Evolutionary conservation across 2,888 invertebrate genomes (phyloP).

Genomic region (Rotaria macrura): DNA sequence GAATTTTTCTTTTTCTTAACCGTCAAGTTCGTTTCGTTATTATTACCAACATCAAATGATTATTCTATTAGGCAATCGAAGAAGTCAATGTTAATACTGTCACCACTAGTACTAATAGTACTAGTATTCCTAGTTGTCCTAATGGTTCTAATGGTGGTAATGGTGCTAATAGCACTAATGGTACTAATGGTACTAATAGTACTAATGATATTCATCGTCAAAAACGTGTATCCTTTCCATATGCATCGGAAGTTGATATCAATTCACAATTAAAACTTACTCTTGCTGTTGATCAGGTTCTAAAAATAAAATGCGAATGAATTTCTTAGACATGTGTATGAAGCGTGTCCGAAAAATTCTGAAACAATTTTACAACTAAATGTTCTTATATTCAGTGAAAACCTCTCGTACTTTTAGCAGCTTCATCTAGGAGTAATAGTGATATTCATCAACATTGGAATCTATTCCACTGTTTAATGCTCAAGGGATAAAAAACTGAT

Average conservation of each 20-base stretch:
- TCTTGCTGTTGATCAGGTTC: conserved; percentile 5
- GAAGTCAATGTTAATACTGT: neutral
- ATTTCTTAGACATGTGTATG: neutral
- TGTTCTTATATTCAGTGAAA: no score
- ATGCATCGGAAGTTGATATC: neutral
- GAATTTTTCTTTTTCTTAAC: neutral
- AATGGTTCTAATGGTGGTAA: neutral
- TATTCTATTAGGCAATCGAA: neutral
- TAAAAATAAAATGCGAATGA: neutral
- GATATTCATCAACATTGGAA: no score
- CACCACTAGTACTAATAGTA: neutral
- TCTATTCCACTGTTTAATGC: no score
- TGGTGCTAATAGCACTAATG: neutral
- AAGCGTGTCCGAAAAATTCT: no score
- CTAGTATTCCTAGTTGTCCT: neutral
- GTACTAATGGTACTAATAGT: neutral
- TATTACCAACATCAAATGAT: neutral
- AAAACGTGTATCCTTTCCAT: neutral
- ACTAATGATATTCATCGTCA: neutral
- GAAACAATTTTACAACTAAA: no score
- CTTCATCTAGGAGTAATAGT: no score
- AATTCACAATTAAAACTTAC: neutral
- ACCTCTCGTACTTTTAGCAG: no score
- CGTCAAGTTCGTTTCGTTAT: neutral
- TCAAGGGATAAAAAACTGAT: no score